Percentiles rank a stretch among this genome's conserved stretches.
These are phyloP conservation scores for Nilaparvata lugens DNA, from an alignment of 1,140 invertebrate species.

Conservation along the genomic window DNA sequence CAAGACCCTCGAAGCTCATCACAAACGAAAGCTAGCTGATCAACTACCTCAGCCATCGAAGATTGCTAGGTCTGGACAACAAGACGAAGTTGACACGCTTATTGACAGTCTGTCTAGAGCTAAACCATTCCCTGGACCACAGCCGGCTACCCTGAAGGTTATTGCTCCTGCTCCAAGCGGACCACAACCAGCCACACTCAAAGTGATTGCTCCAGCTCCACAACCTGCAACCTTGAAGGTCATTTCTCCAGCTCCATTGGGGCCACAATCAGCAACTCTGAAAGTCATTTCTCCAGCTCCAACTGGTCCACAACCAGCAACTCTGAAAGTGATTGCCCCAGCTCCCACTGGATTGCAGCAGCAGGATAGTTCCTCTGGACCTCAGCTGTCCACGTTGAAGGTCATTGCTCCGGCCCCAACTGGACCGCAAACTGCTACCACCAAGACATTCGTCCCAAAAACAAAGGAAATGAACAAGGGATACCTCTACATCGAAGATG, in stretches of 20 bases:
- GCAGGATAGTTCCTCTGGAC: constrained; percentile 7
- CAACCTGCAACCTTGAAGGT: constrained; percentile 34
- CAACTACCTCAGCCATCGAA: too few species aligned
- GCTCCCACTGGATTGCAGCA: neutral
- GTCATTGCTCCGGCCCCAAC: constrained; percentile 37
- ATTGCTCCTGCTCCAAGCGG: too few species aligned
- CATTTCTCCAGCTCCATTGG: constrained; percentile 33
- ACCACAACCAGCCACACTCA: neutral
- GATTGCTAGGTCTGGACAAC: too few species aligned
- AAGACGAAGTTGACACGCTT: neutral
- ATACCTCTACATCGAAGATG: constrained; percentile 79
- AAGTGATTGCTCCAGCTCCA: constrained; percentile 19
- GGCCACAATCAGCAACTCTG: neutral
- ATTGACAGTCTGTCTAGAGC: neutral
- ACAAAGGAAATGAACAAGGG: constrained; percentile 90
- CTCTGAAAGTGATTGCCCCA: neutral
- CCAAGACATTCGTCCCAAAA: constrained; percentile 70
- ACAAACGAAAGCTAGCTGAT: too few species aligned
- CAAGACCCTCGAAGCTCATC: neutral
- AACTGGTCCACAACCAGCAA: neutral
- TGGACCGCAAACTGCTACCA: constrained; percentile 53
- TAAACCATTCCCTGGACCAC: constrained; percentile 2
- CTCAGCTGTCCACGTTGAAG: constrained; percentile 30
- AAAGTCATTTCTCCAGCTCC: neutral
- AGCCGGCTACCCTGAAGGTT: neutral